phyloP scores from a whole-genome alignment of 2,113 vertebrate species.

The Oophaga pumilio region DNA sequence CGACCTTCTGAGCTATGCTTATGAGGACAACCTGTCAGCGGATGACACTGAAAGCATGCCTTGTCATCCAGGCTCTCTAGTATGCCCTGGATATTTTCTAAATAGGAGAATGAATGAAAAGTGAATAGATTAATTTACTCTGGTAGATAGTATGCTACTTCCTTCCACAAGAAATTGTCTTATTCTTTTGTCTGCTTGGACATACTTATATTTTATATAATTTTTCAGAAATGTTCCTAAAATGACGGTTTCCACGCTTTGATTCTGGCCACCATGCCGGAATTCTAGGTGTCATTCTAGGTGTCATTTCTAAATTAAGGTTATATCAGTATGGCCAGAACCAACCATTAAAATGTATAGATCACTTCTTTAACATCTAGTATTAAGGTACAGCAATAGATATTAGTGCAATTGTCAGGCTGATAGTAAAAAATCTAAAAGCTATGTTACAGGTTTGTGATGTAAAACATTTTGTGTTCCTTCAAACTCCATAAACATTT shows the following conservation, averaged over 20 bases:
- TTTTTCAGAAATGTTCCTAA: too few relatives aligned
- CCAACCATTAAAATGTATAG: not conserved
- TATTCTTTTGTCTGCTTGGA: not conserved
- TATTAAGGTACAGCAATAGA: not conserved
- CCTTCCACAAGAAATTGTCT: not conserved
- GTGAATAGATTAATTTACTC: not conserved
- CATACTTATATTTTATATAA: not conserved
- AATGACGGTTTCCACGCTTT: too few relatives aligned
- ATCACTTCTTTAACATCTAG: not conserved
- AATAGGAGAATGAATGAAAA: not conserved
- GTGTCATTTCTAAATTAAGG: too few relatives aligned
- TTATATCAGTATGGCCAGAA: not conserved
- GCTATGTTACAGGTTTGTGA: too few relatives aligned
- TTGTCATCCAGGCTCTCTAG: slow-evolving; percentile 14
- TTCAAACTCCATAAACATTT: too few relatives aligned
- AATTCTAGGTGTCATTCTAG: too few relatives aligned
- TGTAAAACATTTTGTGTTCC: too few relatives aligned
- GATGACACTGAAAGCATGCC: slow-evolving; percentile 15
- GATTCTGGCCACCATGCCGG: too few relatives aligned
- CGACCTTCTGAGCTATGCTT: not conserved
- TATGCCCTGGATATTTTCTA: not conserved
- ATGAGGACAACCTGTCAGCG: slow-evolving; percentile 24
- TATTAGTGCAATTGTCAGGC: not conserved
- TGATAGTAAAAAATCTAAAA: not conserved
- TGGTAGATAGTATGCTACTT: not conserved